Percentiles rank a stretch among this genome's conserved stretches.
phyloP scores from a whole-genome alignment of 2,113 vertebrate genomes.

The Myiopsitta monachus region DNA sequence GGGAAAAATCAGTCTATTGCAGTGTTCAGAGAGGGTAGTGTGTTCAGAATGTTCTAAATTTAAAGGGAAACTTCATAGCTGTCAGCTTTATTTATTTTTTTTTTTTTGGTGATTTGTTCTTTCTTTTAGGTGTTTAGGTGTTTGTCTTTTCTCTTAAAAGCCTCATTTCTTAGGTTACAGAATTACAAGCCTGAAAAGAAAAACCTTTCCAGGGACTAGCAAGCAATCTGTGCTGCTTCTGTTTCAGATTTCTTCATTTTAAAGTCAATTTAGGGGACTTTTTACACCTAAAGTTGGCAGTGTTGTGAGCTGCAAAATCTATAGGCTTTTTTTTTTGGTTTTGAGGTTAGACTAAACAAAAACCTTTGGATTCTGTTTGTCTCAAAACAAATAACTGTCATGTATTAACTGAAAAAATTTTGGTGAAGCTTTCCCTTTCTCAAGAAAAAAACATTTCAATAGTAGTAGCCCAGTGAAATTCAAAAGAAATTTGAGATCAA shows the following conservation, averaged over 20 bases:
- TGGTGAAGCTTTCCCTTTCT: not conserved
- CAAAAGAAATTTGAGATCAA: not conserved
- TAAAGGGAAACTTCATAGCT: not conserved
- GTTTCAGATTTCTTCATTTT: conserved; percentile 6
- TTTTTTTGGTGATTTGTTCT: not conserved
- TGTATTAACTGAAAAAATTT: not conserved
- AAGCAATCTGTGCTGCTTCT: not conserved
- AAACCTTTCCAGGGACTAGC: not conserved
- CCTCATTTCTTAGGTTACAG: not conserved
- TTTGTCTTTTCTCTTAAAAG: not conserved
- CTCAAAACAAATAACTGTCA: not conserved
- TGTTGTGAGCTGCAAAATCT: conserved; percentile 1
- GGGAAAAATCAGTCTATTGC: not conserved
- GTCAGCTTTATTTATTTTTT: not conserved
- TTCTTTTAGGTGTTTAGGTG: no score
- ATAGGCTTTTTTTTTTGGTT: not conserved
- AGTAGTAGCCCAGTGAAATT: not conserved
- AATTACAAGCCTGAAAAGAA: not conserved
- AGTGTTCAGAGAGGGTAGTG: not conserved
- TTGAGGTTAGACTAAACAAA: conserved; percentile 16
- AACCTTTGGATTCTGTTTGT: not conserved
- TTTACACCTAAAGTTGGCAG: conserved; percentile 10
- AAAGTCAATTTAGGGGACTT: conserved; percentile 14
- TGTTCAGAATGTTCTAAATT: not conserved
- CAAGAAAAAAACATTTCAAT: not conserved